Percentiles rank a stretch among this genome's conserved stretches.
Conservation (phyloP, 2,113 vertebrate genomes). For the Heptranchias perlo region DNA sequence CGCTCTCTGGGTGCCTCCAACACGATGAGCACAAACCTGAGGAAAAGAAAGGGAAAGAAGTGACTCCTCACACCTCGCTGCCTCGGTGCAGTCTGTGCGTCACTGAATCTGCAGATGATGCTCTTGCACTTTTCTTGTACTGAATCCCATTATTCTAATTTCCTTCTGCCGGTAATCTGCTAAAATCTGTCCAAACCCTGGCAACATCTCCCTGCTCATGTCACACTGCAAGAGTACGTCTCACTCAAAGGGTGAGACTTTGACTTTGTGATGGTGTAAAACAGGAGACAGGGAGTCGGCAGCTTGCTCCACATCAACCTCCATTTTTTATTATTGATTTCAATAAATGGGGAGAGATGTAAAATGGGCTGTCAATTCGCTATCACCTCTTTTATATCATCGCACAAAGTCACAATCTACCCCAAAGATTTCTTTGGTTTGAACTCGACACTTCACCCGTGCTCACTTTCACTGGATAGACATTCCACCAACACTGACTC, state of each 20-base stretch:
- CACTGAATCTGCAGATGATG: background rate
- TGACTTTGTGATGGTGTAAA: too few species aligned
- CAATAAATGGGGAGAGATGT: background rate
- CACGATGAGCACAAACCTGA: background rate
- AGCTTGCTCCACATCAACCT: background rate
- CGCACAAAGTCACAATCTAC: background rate
- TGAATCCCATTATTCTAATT: constrained; percentile 20
- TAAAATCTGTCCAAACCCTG: background rate
- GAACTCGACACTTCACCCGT: background rate
- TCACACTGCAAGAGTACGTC: background rate
- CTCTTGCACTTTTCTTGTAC: background rate
- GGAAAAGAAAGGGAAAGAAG: background rate
- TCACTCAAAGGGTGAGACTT: background rate
- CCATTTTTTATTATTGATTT: background rate
- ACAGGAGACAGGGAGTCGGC: too few species aligned
- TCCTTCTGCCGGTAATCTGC: background rate
- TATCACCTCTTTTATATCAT: background rate
- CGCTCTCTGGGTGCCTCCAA: background rate
- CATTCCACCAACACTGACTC: too few species aligned
- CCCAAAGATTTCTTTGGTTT: background rate
- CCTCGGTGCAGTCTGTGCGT: background rate
- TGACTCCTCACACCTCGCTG: background rate
- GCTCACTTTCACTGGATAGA: background rate
- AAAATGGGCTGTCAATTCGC: background rate
- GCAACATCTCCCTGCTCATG: background rate